phyloP scores from a whole-genome alignment of 2,888 invertebrate genomes.

The Cheilosia urbana region DNA sequence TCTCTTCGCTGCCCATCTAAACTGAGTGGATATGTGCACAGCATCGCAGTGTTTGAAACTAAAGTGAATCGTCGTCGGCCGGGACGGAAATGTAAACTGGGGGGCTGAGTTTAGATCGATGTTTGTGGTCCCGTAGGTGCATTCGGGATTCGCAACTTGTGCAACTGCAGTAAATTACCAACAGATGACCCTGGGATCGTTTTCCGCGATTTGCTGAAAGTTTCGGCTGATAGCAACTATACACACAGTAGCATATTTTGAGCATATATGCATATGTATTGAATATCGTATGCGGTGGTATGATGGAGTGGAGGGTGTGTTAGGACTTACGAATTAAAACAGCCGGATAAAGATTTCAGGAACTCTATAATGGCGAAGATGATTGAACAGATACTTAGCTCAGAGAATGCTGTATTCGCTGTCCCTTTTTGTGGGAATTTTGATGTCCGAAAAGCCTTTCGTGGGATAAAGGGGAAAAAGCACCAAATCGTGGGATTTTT shows the following conservation, averaged over 20 bases:
- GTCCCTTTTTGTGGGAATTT: too few species aligned
- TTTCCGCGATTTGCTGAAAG: slow-evolving; percentile 32
- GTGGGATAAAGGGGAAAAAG: too few species aligned
- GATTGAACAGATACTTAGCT: too few species aligned
- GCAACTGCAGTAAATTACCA: slow-evolving; percentile 63
- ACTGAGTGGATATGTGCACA: neutral
- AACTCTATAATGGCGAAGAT: too few species aligned
- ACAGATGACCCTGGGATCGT: slow-evolving; percentile 47
- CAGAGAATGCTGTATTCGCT: too few species aligned
- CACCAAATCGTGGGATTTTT: too few species aligned
- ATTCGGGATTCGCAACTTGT: slow-evolving; percentile 52
- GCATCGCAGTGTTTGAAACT: slow-evolving; percentile 31
- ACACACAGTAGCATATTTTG: neutral
- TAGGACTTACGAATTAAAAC: too few species aligned
- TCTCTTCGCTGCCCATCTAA: neutral
- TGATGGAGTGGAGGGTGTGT: too few species aligned
- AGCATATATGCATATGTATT: neutral
- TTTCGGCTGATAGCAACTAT: neutral
- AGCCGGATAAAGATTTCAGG: too few species aligned
- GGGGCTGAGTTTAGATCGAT: slow-evolving; percentile 43
- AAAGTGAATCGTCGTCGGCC: slow-evolving; percentile 1
- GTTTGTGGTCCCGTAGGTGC: slow-evolving; percentile 70
- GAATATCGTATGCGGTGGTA: neutral
- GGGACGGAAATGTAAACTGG: slow-evolving; percentile 57
- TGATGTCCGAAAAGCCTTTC: too few species aligned